Evolutionary conservation across 2,797 vertebrate genomes (phyloP), one percentile per base, ranked within the genome.

Genomic region (Eupleurogrammus muticus): DNA sequence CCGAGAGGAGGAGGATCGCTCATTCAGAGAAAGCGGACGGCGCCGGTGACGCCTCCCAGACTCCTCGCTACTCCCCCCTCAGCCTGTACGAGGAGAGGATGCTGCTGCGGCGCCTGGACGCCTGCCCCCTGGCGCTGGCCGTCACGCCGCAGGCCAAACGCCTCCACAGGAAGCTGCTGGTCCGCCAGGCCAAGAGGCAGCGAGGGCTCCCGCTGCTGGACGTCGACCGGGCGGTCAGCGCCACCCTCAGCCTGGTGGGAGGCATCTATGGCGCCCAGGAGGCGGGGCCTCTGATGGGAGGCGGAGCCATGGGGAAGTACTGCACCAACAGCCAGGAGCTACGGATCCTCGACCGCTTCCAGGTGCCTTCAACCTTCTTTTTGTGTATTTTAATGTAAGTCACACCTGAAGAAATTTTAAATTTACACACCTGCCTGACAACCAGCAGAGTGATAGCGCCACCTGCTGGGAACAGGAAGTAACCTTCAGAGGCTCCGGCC

Each of bases 321-420:
- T 93, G 94, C 70, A 96, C 95, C 58, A 95, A 91, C 78, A 96
- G 96, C 82, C 95, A 96, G 71, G 97, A 98, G 79, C 95, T 95
- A 71, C 92, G 96, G 9, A 96, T 99, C 50, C 94, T 99, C 5
- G 97, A 99, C 80, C 95, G 97, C 28, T 99, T 97, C 84, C 98
- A 99, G 95, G 98, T 99, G 78, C 19, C 6, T 10, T 20, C 5
- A 7, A 5, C 5, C 0, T 32, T 44, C 17, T 9, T n/a, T 14
- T 16, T 12, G 16, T n/a, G n/a, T n/a, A n/a, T n/a, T n/a, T n/a
- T n/a, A n/a, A n/a, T n/a, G n/a, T n/a, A n/a, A n/a, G n/a, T n/a
- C n/a, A n/a, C n/a, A n/a, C n/a, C n/a, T n/a, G n/a, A n/a, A n/a
- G n/a, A n/a, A n/a, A n/a, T n/a, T n/a, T n/a, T n/a, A n/a, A n/a